Evolutionary conservation across 2,888 invertebrate species (phyloP).

Genomic region (Limnephilus lunatus): DNA sequence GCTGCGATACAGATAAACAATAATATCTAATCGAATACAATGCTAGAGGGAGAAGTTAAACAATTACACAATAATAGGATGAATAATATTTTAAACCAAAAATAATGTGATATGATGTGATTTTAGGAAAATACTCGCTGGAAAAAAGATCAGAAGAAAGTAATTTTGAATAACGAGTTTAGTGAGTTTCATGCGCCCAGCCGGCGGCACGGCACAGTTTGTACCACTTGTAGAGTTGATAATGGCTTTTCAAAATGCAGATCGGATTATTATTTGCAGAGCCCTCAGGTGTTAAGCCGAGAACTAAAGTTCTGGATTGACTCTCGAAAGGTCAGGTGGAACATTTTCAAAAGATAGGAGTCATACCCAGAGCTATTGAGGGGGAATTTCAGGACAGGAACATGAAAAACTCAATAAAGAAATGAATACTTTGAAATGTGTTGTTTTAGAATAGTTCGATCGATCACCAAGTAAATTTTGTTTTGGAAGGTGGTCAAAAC

Average conservation of each 20-base stretch:
- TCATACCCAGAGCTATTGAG: neutral
- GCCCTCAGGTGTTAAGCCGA: constrained; percentile 6
- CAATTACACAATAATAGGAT: neutral
- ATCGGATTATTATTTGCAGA: constrained; percentile 34
- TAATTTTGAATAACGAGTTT: neutral
- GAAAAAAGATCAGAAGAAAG: neutral
- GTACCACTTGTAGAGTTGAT: constrained; percentile 24
- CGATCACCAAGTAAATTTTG: no score
- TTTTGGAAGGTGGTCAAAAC: no score
- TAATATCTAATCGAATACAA: no score
- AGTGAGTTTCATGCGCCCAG: neutral
- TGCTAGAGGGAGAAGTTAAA: neutral
- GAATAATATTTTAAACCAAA: neutral
- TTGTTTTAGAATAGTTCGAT: no score
- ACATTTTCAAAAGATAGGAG: neutral
- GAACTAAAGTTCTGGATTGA: constrained; percentile 16
- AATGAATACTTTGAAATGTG: no score
- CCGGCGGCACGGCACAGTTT: neutral
- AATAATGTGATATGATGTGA: neutral
- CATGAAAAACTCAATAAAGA: neutral
- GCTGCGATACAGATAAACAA: no score
- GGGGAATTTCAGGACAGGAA: neutral
- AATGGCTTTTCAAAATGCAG: constrained; percentile 38
- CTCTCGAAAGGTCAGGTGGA: neutral
- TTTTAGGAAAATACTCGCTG: neutral